Evolutionary conservation across 2,113 vertebrate genomes (phyloP).

Genomic region (Xiphophorus maculatus): DNA sequence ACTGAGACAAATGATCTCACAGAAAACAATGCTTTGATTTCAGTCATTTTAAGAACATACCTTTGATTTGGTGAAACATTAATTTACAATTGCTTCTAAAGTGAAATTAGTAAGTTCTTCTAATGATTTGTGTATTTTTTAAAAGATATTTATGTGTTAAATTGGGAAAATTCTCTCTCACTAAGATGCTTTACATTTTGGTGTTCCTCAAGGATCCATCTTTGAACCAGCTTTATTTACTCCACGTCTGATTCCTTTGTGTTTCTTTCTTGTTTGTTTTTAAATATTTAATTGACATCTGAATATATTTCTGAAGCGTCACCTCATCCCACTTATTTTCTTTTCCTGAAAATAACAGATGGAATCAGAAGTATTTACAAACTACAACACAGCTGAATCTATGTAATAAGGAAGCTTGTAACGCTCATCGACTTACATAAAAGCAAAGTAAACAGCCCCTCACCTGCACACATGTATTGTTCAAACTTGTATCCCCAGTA

Average conservation of each 20-base stretch:
- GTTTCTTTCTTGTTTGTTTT: neutral
- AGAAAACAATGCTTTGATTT: too few species aligned
- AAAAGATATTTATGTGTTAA: too few species aligned
- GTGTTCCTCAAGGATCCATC: too few species aligned
- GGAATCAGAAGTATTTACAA: neutral
- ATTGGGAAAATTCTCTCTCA: too few species aligned
- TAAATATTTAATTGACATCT: neutral
- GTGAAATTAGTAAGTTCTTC: too few species aligned
- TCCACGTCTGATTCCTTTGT: neutral
- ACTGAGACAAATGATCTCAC: too few species aligned
- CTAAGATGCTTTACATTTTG: too few species aligned
- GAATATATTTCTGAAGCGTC: neutral
- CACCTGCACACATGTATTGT: conserved; percentile 90
- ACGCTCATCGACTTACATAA: neutral
- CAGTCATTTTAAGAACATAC: too few species aligned
- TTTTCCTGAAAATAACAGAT: neutral
- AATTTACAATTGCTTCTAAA: too few species aligned
- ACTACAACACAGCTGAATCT: neutral
- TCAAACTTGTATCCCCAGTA: conserved; percentile 96
- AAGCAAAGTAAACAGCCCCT: neutral
- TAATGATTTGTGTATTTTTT: too few species aligned
- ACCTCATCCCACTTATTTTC: neutral
- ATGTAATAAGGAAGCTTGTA: neutral
- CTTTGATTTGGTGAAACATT: too few species aligned
- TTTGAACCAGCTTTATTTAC: too few species aligned